phyloP scores from a whole-genome alignment of 2,113 vertebrate species.

The Planiliza haematocheilus region DNA sequence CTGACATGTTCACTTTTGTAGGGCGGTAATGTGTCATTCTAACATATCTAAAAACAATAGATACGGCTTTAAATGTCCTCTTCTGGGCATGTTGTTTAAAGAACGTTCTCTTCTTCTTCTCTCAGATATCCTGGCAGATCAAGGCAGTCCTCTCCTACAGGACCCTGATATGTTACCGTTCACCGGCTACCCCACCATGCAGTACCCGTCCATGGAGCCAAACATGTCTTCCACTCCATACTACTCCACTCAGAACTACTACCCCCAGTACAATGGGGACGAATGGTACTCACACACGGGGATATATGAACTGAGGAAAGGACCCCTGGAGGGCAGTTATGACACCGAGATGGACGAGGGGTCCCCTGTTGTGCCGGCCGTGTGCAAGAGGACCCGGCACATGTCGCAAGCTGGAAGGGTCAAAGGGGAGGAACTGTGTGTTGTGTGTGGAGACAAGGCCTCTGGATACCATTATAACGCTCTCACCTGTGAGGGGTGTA shows the following conservation, averaged over 20 bases:
- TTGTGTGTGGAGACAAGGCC: constrained; percentile 97
- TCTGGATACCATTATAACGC: constrained; percentile 99
- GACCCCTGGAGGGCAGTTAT: constrained; percentile 87
- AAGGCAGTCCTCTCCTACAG: constrained; percentile 87
- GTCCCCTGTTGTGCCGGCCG: constrained; percentile 76
- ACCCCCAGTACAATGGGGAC: constrained; percentile 88
- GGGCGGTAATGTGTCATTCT: not conserved
- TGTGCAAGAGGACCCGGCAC: constrained; percentile 88
- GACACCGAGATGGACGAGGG: constrained; percentile 84
- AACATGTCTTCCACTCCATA: constrained; percentile 87
- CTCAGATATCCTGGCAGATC: constrained; percentile 91
- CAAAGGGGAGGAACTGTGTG: constrained; percentile 96
- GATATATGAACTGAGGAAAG: constrained; percentile 90
- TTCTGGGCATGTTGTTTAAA: not conserved
- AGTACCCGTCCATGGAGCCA: constrained; percentile 88
- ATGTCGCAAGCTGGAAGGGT: constrained; percentile 83
- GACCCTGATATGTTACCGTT: constrained; percentile 90
- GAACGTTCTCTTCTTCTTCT: constrained; percentile 24
- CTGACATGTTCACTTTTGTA: not conserved
- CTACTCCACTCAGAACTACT: constrained; percentile 91
- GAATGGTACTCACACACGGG: constrained; percentile 92
- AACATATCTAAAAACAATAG: not conserved
- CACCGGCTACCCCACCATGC: constrained; percentile 85
- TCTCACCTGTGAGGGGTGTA: constrained; percentile 98
- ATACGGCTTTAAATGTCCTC: not conserved